A percentile compares a stretch with the other conserved stretches of the same genome.
phyloP scores from a whole-genome alignment of 2,888 invertebrate species.

The Onthophagus sagittarius region DNA sequence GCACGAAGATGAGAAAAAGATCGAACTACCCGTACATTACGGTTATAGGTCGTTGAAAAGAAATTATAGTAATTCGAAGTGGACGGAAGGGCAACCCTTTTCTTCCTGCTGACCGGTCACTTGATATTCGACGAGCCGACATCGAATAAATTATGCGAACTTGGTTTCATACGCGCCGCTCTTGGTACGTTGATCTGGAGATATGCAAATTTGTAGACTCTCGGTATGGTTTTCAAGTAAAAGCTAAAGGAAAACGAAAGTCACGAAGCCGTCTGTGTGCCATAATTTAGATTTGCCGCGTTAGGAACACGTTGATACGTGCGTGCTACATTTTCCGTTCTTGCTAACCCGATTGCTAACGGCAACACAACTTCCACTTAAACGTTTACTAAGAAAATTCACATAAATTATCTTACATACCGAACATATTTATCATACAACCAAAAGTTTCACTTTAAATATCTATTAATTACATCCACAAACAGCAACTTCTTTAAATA shows the following conservation, averaged over 20 bases:
- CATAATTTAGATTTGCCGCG: neutral
- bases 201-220: neutral
- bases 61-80: constrained; percentile 24
- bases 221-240: neutral
- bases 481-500: too few species aligned
- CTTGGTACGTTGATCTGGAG: neutral
- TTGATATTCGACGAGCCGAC: constrained; percentile 14
- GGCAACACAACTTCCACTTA: neutral
- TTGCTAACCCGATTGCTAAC: neutral
- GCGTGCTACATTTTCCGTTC: neutral
- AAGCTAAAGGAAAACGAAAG: neutral
- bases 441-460: too few species aligned
- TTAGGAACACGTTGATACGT: neutral
- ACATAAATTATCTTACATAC: too few species aligned
- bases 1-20: neutral
- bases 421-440: too few species aligned
- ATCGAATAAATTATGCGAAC: neutral
- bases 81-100: neutral
- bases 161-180: neutral
- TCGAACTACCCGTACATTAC: neutral
- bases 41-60: constrained; percentile 5
- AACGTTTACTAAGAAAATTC: too few species aligned
- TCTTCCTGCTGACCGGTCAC: constrained; percentile 15
- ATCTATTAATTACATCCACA: too few species aligned
- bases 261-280: neutral